Base-by-base conservation (phyloP, 2,113 vertebrate species). In the Carlito syrichta region DNA sequence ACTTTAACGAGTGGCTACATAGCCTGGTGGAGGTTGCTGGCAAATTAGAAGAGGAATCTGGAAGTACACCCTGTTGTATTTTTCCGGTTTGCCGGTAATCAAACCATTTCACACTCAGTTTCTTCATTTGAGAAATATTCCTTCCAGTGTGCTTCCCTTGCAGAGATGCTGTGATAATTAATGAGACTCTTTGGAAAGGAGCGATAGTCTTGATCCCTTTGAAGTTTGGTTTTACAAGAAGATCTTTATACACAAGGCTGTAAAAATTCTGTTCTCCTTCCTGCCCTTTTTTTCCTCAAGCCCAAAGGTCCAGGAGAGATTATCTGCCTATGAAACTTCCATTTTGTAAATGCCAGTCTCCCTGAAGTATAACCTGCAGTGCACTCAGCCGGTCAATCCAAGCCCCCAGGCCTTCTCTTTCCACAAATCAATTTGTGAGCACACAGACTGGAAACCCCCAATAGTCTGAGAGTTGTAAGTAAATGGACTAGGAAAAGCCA, bases 201-300 rank as follows among this genome's bases (percentile, higher is more conserved):
- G 56, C 3, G 68, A 97, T 93, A 84, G 30, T 79, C 88, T 95
- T 71, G 92, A 43, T 86, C 52, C 88, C 97, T 97, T 97, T 97
- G 95, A 97, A 95, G 94, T 95, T 71, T 30, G 50, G 35, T 91
- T 97, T 97, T 97, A 97, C 78, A 96, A 97, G 96, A 96, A 89
- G 87, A 98, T 94, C 79, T 97, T 94, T 96, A 90, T 76, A 93
- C 62, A 63, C 94, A 90, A 73, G 56, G 86, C 88, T 79, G n/a
- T 96, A 96, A 97, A 97, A 91, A 93, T 96, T 76, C 95, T 95
- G 86, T 97, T 97, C 88, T 96, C 97, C 88, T 97, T 97, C 94
- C 89, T 97, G 95, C 32, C 68, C 58, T 79, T 97, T 96, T 76
- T 78, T 89, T 86, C 74, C 88, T 93, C 86, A 91, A 92, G 83